Evolutionary conservation across 2,888 invertebrate genomes (phyloP).

Genomic region (Drosophila rellima): DNA sequence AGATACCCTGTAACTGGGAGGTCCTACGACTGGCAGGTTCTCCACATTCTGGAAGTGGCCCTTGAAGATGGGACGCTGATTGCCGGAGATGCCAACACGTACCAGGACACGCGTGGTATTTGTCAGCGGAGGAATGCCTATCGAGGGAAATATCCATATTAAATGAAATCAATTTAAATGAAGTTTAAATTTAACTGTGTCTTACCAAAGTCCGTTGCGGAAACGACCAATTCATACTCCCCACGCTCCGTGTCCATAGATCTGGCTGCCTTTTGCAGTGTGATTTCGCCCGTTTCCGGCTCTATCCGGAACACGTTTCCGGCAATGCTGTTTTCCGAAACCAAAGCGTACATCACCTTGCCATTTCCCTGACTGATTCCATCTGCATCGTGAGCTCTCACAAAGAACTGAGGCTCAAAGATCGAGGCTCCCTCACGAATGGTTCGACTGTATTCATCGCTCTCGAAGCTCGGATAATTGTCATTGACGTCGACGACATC

Average conservation of each 20-base stretch:
- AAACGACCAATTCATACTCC: slow-evolving; percentile 89
- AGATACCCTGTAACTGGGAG: slow-evolving; percentile 90
- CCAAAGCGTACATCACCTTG: slow-evolving; percentile 88
- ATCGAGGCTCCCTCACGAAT: slow-evolving; percentile 91
- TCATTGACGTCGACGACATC: slow-evolving; percentile 92
- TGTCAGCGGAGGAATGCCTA: slow-evolving; percentile 88
- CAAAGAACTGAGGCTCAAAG: slow-evolving; percentile 92
- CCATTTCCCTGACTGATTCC: slow-evolving; percentile 91
- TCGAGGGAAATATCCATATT: too few species aligned
- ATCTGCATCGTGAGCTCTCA: slow-evolving; percentile 92
- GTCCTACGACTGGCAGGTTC: slow-evolving; percentile 87
- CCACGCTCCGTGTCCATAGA: slow-evolving; percentile 92
- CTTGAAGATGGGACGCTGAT: slow-evolving; percentile 92
- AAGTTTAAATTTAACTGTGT: slow-evolving; percentile 4
- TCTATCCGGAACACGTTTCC: slow-evolving; percentile 89
- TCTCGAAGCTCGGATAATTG: slow-evolving; percentile 91
- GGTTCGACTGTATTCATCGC: slow-evolving; percentile 90
- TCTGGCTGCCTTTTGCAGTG: slow-evolving; percentile 88
- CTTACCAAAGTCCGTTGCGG: slow-evolving; percentile 90
- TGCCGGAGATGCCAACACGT: slow-evolving; percentile 92
- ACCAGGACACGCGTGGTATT: slow-evolving; percentile 89
- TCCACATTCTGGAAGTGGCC: slow-evolving; percentile 89
- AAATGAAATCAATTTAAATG: background rate
- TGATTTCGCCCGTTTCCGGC: slow-evolving; percentile 90
- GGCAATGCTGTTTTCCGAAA: slow-evolving; percentile 89